phyloP scores from a whole-genome alignment of 92 coral and sea anemone genomes.

The Palythoa grandiflora region DNA sequence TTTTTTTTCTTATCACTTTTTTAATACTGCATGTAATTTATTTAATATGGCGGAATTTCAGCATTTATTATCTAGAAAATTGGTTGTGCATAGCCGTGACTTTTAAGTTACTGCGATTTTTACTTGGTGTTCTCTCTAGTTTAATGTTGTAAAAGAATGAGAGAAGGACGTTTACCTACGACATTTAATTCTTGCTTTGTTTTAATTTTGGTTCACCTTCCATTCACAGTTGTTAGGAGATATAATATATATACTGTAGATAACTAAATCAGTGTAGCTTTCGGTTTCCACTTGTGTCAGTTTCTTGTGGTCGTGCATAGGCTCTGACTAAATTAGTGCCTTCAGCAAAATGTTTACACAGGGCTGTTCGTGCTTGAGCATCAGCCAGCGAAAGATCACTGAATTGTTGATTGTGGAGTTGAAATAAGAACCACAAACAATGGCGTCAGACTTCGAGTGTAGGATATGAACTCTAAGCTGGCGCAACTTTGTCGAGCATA shows the following conservation, averaged over 20 bases:
- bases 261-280: not conserved
- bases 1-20: not conserved
- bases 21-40: not conserved
- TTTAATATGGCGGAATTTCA: constrained; percentile 26
- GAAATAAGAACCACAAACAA: not conserved
- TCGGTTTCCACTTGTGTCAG: not conserved
- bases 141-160: not conserved
- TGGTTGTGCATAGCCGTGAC: too few species aligned
- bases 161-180: constrained; percentile 23
- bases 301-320: not conserved
- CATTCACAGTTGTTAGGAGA: not conserved
- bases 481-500: not conserved
- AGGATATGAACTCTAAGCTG: not conserved
- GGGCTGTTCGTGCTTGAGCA: not conserved
- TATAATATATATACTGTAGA: not conserved
- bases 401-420: not conserved
- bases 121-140: not conserved
- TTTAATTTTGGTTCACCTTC: not conserved
- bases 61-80: not conserved
- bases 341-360: constrained; percentile 30
- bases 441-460: not conserved
- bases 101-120: not conserved
- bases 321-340: not conserved
- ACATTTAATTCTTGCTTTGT: not conserved
- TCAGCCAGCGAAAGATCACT: not conserved